Base-by-base conservation (phyloP, 1,140 invertebrate genomes). In the Meteorus sp. region DNA sequence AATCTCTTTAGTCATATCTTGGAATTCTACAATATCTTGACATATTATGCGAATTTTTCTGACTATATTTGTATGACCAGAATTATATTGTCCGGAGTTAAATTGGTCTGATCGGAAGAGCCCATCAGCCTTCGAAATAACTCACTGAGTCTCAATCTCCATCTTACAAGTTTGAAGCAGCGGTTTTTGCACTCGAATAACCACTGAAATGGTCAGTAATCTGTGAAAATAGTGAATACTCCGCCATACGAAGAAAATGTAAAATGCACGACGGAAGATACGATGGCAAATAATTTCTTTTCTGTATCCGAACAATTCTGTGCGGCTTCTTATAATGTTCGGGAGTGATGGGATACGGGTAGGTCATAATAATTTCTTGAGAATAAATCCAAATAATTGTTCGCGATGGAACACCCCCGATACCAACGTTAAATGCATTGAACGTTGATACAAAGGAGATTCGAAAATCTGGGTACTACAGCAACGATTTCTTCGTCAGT, bases 111-210 rank as follows among this genome's bases (percentile, higher is more conserved):
- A 22, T n/a, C 71, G 61, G 15, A 68, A 76, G 54, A 77, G 56
- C 3, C 68, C 68, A 61, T 79, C 78, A 2, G 72, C 74, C 22
- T 73, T 75, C 17, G 60, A 62, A 59, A 78, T 79, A 19, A 58
- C 53, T 79, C 72, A 27, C 63, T 60, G 13, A 76, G 51, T 67
- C 65, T 66, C 7, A 73, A 27, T 39, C 70, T 43, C 81, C 81
- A 85, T 45, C 77, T 61, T 4, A 76, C 64, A 19, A 84, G 58
- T 59, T 74, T 47, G 31, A 63, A 67, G 9, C 52, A 66, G 5
- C 71, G 72, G 35, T 81, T 73, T 66, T 77, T 81, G 0, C 74
- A 66, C n/a, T 71, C 72, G 7, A 70, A 69, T 6, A 84, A 54
- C 70, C 74, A 83, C 41, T 52, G 62, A 35, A 81, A 61, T 2